Conservation (phyloP, 2,113 vertebrate genomes). For the Petrocephalus zakoni region DNA sequence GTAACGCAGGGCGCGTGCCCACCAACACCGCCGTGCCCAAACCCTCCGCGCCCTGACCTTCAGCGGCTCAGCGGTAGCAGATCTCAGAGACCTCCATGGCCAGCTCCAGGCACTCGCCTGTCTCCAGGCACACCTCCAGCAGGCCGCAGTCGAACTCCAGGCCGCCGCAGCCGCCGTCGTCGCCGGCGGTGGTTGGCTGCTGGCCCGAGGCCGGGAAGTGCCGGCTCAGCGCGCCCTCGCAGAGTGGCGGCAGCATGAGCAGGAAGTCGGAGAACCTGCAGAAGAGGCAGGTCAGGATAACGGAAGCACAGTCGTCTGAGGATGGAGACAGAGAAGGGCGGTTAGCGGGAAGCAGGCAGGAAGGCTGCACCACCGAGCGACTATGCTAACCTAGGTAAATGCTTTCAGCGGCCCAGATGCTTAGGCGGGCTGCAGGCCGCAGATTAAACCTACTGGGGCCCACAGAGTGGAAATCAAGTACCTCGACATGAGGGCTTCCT, state of each 20-base stretch:
- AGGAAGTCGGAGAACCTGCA: conserved; percentile 61
- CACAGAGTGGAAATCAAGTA: neutral
- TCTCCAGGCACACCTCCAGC: conserved; percentile 53
- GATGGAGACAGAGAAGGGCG: conserved; percentile 30
- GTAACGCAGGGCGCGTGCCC: neutral
- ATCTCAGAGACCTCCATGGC: conserved; percentile 69
- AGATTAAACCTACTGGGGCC: neutral
- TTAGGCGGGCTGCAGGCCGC: neutral
- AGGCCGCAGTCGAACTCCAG: conserved; percentile 54
- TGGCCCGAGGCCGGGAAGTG: conserved; percentile 43
- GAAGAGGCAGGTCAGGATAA: conserved; percentile 65
- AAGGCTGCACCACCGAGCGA: neutral
- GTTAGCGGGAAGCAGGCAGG: neutral
- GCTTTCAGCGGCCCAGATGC: neutral
- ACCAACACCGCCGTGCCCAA: neutral
- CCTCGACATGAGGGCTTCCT: neutral
- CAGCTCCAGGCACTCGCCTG: conserved; percentile 62
- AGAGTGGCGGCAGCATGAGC: conserved; percentile 51
- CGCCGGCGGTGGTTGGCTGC: conserved; percentile 12
- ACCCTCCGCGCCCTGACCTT: neutral
- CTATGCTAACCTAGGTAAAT: neutral
- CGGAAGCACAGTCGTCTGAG: conserved; percentile 61
- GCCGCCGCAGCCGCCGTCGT: conserved; percentile 42
- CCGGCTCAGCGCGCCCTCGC: conserved; percentile 36
- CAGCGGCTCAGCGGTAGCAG: conserved; percentile 54